Evolutionary conservation across 1,140 invertebrate species (phyloP).

Genomic region (Sycobia sp.): DNA sequence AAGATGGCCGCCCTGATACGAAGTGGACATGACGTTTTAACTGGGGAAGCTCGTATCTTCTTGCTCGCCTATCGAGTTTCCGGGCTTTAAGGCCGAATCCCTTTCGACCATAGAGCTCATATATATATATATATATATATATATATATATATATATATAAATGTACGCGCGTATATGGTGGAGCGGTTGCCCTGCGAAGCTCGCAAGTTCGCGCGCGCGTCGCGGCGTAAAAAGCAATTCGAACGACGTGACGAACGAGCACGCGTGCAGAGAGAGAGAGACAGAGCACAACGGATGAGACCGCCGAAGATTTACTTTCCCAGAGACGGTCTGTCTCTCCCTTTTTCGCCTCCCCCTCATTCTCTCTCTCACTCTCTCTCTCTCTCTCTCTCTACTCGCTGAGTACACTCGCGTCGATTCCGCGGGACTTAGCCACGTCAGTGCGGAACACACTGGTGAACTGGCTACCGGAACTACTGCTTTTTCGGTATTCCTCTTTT

Average conservation of each 20-base stretch:
- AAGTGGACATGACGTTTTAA: slow-evolving; percentile 32
- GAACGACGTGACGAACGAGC: slow-evolving; percentile 46
- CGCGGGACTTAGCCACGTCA: slow-evolving; percentile 2
- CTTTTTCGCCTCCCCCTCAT: background rate
- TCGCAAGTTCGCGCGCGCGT: slow-evolving; percentile 2
- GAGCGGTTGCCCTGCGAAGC: background rate
- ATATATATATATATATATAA: background rate
- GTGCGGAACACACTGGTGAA: no score
- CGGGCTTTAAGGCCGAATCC: slow-evolving; percentile 39
- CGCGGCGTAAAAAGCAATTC: slow-evolving; percentile 44
- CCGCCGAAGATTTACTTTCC: slow-evolving; percentile 29
- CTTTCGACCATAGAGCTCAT: background rate
- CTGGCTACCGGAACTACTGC: background rate
- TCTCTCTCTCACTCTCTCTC: background rate
- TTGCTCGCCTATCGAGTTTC: slow-evolving; percentile 40
- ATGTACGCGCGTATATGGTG: background rate
- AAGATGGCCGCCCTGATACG: slow-evolving; percentile 15
- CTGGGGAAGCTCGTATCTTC: slow-evolving; percentile 32
- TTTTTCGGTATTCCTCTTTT: background rate
- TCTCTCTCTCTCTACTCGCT: slow-evolving; percentile 7
- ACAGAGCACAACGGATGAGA: slow-evolving; percentile 14
- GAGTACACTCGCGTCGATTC: slow-evolving; percentile 14
- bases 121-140: background rate
- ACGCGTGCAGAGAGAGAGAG: slow-evolving; percentile 24
- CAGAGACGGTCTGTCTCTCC: background rate